These are phyloP conservation scores for Cyclargus thomasi DNA, from an alignment of 1,140 invertebrate species.

Conservation along the genomic window DNA sequence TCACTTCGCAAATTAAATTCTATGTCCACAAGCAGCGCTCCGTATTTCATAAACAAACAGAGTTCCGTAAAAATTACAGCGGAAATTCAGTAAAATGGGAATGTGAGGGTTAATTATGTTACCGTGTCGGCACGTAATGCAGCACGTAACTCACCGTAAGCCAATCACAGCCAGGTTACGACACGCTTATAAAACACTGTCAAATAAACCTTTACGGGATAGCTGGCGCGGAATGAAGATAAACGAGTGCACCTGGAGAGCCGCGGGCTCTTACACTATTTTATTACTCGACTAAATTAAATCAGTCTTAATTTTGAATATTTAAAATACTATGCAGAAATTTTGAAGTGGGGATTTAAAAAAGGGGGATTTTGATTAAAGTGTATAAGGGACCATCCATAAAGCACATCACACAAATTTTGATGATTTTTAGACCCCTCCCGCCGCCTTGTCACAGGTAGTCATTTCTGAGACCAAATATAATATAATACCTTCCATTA, in stretches of 20 bases:
- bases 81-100: background rate
- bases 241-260: background rate
- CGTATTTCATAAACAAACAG: background rate
- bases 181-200: conserved; percentile 3
- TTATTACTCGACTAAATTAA: background rate
- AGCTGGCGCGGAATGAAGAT: background rate
- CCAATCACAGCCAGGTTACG: background rate
- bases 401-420: too few relatives aligned
- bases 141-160: background rate
- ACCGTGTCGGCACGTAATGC: background rate
- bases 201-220: background rate
- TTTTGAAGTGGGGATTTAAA: background rate
- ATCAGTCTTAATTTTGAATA: background rate
- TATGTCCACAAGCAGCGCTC: too few relatives aligned
- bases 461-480: too few relatives aligned
- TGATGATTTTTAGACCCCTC: too few relatives aligned
- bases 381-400: too few relatives aligned
- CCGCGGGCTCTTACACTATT: background rate
- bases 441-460: too few relatives aligned
- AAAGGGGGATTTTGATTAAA: too few relatives aligned
- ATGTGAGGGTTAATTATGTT: background rate
- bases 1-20: too few relatives aligned
- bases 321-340: background rate
- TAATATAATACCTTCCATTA: too few relatives aligned
- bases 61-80: background rate